Conservation (phyloP, 2,113 vertebrate species). For the Pterocles burchelli region DNA sequence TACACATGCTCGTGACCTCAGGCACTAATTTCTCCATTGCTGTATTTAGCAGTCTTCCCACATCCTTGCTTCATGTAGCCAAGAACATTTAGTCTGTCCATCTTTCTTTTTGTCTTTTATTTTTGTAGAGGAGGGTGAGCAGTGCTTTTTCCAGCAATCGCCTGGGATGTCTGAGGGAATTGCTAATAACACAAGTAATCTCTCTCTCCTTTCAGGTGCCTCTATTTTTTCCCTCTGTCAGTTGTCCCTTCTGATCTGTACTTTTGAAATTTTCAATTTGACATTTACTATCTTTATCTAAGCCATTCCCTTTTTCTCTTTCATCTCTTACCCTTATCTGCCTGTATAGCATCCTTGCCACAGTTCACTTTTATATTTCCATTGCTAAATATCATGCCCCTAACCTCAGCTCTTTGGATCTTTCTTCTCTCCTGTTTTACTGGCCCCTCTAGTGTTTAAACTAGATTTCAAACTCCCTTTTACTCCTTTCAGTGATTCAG, state of each 20-base stretch:
- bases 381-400: not conserved
- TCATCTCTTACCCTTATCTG: not conserved
- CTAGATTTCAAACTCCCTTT: not conserved
- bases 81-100: not conserved
- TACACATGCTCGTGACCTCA: not conserved
- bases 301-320: not conserved
- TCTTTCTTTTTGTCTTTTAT: not conserved
- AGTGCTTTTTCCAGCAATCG: not conserved
- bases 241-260: not conserved
- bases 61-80: not conserved
- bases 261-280: not conserved
- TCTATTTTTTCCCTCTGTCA: not conserved
- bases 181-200: not conserved
- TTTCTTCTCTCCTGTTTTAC: not conserved
- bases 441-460: not conserved
- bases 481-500: not conserved
- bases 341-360: not conserved
- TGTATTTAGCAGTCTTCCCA: slow-evolving; percentile 1
- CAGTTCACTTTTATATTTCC: not conserved
- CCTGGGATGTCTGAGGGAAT: not conserved
- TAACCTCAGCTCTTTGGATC: not conserved
- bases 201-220: not conserved
- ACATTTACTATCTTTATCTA: not conserved
- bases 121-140: not conserved
- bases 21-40: not conserved